These are phyloP conservation scores for Venturia canescens DNA, from an alignment of 1,140 invertebrate genomes.

Conservation along the genomic window DNA sequence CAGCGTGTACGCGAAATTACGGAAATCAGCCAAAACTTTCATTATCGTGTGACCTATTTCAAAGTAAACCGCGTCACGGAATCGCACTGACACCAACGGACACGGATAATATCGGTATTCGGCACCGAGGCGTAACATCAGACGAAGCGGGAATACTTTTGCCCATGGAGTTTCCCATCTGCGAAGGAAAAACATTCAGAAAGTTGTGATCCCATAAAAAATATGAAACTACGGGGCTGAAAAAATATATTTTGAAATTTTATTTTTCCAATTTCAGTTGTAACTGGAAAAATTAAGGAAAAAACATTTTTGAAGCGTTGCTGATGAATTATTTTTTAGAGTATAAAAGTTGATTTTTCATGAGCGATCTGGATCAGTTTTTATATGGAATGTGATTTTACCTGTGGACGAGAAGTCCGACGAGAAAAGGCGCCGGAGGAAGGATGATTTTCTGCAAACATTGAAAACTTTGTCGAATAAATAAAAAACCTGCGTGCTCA, in stretches of 20 bases:
- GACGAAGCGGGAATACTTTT: slow-evolving; percentile 87
- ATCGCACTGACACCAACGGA: slow-evolving; percentile 88
- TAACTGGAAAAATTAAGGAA: background rate
- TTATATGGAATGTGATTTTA: slow-evolving; percentile 64
- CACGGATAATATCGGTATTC: slow-evolving; percentile 94
- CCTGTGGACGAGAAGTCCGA: slow-evolving; percentile 90
- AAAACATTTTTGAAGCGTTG: too few species aligned
- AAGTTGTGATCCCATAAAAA: too few species aligned
- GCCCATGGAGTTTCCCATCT: slow-evolving; percentile 93
- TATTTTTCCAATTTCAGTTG: background rate
- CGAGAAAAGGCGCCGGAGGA: slow-evolving; percentile 87
- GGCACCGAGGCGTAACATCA: slow-evolving; percentile 89
- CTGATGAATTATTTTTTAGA: slow-evolving; percentile 45
- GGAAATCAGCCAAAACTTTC: slow-evolving; percentile 92
- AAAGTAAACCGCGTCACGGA: slow-evolving; percentile 88
- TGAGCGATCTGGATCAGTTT: too few species aligned
- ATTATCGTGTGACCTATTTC: slow-evolving; percentile 95
- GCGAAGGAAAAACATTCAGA: slow-evolving; percentile 38
- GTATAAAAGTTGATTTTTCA: too few species aligned
- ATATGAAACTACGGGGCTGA: slow-evolving; percentile 16
- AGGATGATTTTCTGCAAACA: slow-evolving; percentile 88
- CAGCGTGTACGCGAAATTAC: slow-evolving; percentile 91
- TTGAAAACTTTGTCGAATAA: slow-evolving; percentile 89
- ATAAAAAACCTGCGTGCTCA: slow-evolving; percentile 91
- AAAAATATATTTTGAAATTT: background rate